Conservation (phyloP, 2,888 invertebrate species). For the Clepsis dumicolana region DNA sequence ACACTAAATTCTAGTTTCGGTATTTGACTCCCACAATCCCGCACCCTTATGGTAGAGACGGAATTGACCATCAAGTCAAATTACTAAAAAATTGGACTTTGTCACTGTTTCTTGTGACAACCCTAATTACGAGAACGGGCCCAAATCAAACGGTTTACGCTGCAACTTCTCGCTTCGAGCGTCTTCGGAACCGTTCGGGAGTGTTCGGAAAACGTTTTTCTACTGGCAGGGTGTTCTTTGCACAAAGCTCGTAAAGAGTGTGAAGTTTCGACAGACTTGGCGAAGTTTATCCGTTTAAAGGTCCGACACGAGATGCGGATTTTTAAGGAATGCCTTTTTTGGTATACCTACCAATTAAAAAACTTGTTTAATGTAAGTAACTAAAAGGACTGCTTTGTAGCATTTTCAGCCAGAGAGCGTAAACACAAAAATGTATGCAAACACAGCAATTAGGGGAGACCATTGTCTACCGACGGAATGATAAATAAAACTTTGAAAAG, state of each 20-base stretch:
- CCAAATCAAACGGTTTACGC: conserved; percentile 53
- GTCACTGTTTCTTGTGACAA: not conserved
- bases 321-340: not conserved
- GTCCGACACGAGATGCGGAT: not conserved
- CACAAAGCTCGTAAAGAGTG: not conserved
- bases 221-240: conserved; percentile 45
- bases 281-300: not conserved
- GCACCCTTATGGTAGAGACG: no score
- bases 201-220: conserved; percentile 55
- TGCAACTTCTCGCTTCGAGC: conserved; percentile 63
- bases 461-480: no score
- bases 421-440: no score
- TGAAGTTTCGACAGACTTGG: conserved; percentile 23
- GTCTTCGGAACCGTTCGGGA: conserved; percentile 58
- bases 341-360: not conserved
- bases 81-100: not conserved
- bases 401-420: no score
- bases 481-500: no score
- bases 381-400: no score
- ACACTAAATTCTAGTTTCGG: no score
- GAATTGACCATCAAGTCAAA: not conserved
- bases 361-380: no score
- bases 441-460: no score
- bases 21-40: no score
- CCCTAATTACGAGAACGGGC: conserved; percentile 47